Evolutionary conservation across 1,140 invertebrate genomes (phyloP).

Genomic region (Drosophila miranda): DNA sequence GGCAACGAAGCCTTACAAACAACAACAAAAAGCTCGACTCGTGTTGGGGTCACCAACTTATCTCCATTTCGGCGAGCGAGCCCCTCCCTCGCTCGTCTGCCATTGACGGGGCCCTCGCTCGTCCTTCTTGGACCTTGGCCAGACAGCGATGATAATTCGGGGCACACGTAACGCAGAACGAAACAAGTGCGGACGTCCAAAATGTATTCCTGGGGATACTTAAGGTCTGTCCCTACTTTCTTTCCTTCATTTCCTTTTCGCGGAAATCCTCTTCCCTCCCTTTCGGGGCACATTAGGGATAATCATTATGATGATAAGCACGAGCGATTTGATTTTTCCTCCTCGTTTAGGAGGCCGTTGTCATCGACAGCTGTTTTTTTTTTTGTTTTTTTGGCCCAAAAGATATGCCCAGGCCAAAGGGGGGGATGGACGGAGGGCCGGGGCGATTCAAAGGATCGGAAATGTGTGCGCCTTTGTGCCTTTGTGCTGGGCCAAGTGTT

Average conservation of each 20-base stretch:
- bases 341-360: slow-evolving; percentile 60
- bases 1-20: too few relatives aligned
- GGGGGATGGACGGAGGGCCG: not conserved
- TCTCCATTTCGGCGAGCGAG: slow-evolving; percentile 50
- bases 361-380: slow-evolving; percentile 60
- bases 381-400: not conserved
- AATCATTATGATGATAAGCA: slow-evolving; percentile 80
- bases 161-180: slow-evolving; percentile 51
- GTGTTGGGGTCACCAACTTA: slow-evolving; percentile 68
- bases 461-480: slow-evolving; percentile 28
- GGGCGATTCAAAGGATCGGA: slow-evolving; percentile 22
- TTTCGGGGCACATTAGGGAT: slow-evolving; percentile 62
- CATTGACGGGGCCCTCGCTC: slow-evolving; percentile 59
- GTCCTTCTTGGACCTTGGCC: slow-evolving; percentile 20
- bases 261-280: slow-evolving; percentile 45
- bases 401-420: not conserved
- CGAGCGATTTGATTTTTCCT: slow-evolving; percentile 74
- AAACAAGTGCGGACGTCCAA: slow-evolving; percentile 8
- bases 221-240: slow-evolving; percentile 26
- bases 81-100: slow-evolving; percentile 43
- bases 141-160: slow-evolving; percentile 64
- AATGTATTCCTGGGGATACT: slow-evolving; percentile 16
- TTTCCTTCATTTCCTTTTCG: slow-evolving; percentile 43
- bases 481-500: not conserved
- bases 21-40: slow-evolving; percentile 25